Base-by-base conservation (phyloP, 2,888 invertebrate genomes). In the Matsumyia berberina region DNA sequence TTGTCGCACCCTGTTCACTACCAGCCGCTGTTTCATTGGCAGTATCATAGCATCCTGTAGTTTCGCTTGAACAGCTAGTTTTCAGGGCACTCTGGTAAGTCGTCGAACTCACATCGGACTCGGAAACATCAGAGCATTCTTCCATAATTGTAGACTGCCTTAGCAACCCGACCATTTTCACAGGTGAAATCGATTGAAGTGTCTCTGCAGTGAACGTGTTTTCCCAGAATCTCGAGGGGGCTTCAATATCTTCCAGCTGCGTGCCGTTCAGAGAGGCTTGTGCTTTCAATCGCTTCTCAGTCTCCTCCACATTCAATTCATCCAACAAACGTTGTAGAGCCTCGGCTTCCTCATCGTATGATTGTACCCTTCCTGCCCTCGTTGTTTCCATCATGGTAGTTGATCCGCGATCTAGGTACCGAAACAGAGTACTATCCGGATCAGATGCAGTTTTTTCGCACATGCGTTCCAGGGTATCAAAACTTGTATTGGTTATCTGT, bases 71-170 rank as follows among this genome's bases (percentile, higher is more conserved):
- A n/a, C 31, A 87, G 3, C 60, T 66, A 8, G 78, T 73, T 35
- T 83, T 70, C 42, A 72, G 72, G 0, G 89, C 90, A 5, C 88
- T 90, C 33, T 87, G 72, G 51, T 89, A 90, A 64, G 90, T 91
- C 0, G 73, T 55, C 0, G 89, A 87, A 2, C 89, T 89, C 1
- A 81, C 60, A 37, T 88, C 88, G 0, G 86, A 80, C 5, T 66
- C 57, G 0, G 86, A 79, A 9, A 88, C 88, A 19, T 88, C 88
- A n/a, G 88, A 88, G 37, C 77, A 87, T 57, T 90, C 90, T 73
- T 92, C 92, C 15, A 91, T 73, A 35, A 92, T 92, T 24, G 92
- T 92, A 0, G 92, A 92, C 5, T 91, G 92, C 0, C 92, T 89
- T 60, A 91, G 15, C 2, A 91, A 77, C 0, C 91, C 91, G 0